phyloP scores from a whole-genome alignment of 2,797 vertebrate genomes.

The Ambastaia sidthimunki region DNA sequence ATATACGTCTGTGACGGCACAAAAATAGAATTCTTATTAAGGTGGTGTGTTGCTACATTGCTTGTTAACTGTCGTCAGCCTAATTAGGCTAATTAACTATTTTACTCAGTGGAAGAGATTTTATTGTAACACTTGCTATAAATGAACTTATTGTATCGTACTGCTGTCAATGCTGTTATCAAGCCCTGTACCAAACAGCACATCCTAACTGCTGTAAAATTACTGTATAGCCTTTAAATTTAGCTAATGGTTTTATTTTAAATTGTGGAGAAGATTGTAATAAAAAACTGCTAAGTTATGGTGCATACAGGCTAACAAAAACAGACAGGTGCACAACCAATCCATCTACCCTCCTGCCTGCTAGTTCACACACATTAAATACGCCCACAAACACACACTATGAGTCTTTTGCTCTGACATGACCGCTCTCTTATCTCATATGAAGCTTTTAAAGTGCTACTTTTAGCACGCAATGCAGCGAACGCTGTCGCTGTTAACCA shows the following conservation, averaged over 20 bases:
- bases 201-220: no score
- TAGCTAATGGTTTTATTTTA: no score
- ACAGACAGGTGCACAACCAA: not conserved
- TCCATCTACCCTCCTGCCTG: not conserved
- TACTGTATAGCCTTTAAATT: no score
- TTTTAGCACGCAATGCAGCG: constrained; percentile 54
- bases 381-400: not conserved
- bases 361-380: constrained; percentile 15
- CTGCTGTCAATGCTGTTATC: not conserved
- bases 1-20: no score
- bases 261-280: no score
- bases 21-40: no score
- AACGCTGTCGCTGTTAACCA: constrained; percentile 71
- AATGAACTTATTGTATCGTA: not conserved
- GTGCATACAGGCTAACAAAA: not conserved
- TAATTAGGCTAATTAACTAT: not conserved
- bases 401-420: constrained; percentile 13
- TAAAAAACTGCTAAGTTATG: no score
- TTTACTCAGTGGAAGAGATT: not conserved
- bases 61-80: not conserved
- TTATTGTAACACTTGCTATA: not conserved
- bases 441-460: constrained; percentile 48
- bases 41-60: not conserved
- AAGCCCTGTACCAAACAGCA: no score
- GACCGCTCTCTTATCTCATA: constrained; percentile 8